Conservation (phyloP, 1,140 invertebrate genomes). For the Drosophila tani region DNA sequence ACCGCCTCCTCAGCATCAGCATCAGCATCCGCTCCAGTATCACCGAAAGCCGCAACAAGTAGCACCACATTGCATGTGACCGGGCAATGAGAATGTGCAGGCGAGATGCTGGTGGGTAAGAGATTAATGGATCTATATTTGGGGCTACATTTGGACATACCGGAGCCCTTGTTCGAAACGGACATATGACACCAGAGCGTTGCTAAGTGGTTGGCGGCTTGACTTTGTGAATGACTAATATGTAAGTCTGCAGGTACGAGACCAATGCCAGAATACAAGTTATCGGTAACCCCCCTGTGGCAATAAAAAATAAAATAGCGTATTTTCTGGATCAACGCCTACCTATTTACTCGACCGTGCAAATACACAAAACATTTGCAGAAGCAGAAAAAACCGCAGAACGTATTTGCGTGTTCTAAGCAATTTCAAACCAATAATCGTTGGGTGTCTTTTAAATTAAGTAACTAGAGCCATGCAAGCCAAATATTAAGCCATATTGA, state of each 20-base stretch:
- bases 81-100: constrained; percentile 2
- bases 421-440: constrained; percentile 80
- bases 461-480: constrained; percentile 76
- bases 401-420: constrained; percentile 75
- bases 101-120: constrained; percentile 3
- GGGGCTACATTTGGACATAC: constrained; percentile 53
- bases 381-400: constrained; percentile 47
- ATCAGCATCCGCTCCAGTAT: neutral
- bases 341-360: constrained; percentile 67
- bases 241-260: neutral
- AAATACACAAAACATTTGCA: constrained; percentile 34
- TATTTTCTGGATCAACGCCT: constrained; percentile 74
- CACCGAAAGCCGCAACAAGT: constrained; percentile 59
- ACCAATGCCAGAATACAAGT: neutral
- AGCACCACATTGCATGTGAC: constrained; percentile 58
- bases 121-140: constrained; percentile 61
- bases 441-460: constrained; percentile 84
- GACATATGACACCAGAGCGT: constrained; percentile 33
- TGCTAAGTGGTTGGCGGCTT: constrained; percentile 15
- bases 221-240: constrained; percentile 28
- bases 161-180: constrained; percentile 52
- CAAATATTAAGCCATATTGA: constrained; percentile 67
- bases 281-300: neutral
- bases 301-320: constrained; percentile 41
- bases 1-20: neutral